Conservation (phyloP, 2,888 invertebrate genomes). For the Pyrocoelia pectoralis region DNA sequence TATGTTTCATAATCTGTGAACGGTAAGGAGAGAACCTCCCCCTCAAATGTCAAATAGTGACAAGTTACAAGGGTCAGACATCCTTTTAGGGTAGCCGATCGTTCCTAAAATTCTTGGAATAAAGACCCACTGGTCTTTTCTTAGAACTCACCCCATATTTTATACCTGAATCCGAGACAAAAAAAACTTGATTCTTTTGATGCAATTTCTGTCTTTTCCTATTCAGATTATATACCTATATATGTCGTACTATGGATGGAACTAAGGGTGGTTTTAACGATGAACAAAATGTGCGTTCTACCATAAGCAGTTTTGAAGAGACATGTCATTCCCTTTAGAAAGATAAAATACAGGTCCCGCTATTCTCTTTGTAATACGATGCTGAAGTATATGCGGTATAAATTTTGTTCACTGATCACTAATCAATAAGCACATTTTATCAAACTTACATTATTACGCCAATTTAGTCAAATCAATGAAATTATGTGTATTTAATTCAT, state of each 20-base stretch:
- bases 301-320: background rate
- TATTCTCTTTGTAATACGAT: too few species aligned
- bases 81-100: slow-evolving; percentile 34
- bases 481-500: too few species aligned
- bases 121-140: slow-evolving; percentile 33
- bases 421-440: too few species aligned
- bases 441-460: too few species aligned
- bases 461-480: too few species aligned
- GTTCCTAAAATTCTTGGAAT: slow-evolving; percentile 35
- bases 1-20: slow-evolving; percentile 20
- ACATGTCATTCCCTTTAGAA: slow-evolving; percentile 3
- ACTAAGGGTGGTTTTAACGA: slow-evolving; percentile 1
- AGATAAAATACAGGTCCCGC: background rate
- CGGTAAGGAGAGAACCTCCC: slow-evolving; percentile 18
- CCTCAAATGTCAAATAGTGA: slow-evolving; percentile 30
- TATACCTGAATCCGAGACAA: slow-evolving; percentile 40
- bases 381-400: too few species aligned
- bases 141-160: slow-evolving; percentile 42
- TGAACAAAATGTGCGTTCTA: slow-evolving; percentile 2
- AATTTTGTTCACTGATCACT: too few species aligned
- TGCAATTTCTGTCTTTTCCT: slow-evolving; percentile 25
- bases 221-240: background rate
- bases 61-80: slow-evolving; percentile 40
- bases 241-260: background rate
- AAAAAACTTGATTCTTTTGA: slow-evolving; percentile 28